phyloP scores from a whole-genome alignment of 1,140 invertebrate species.

The Aphelenchoides besseyi region DNA sequence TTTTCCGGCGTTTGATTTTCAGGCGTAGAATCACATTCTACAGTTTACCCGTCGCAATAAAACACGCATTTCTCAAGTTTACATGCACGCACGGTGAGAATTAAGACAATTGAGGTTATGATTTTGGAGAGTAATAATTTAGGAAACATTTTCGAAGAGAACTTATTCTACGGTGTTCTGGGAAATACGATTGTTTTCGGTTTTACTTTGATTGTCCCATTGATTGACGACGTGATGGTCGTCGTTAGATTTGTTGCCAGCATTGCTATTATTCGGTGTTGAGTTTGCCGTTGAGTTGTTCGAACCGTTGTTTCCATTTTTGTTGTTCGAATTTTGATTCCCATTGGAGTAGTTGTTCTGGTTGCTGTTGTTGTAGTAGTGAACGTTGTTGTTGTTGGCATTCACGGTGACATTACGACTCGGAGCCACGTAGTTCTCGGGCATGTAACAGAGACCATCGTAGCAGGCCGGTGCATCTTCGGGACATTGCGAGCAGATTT shows the following conservation, averaged over 20 bases:
- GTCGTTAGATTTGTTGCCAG: background rate
- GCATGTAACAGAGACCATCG: conserved; percentile 60
- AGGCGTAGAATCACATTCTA: conserved; percentile 1
- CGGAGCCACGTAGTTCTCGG: conserved; percentile 34
- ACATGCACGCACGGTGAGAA: background rate
- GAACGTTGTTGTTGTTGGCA: background rate
- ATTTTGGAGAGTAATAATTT: background rate
- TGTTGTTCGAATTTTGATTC: background rate
- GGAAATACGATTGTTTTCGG: background rate
- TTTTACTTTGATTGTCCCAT: background rate
- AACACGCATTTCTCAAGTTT: background rate
- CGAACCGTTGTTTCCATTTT: background rate
- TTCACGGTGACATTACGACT: background rate
- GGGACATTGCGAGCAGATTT: conserved; percentile 56
- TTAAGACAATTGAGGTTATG: background rate
- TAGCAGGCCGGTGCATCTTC: conserved; percentile 59
- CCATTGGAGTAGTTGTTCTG: background rate
- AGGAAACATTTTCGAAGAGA: background rate
- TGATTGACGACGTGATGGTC: background rate
- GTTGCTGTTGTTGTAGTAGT: background rate
- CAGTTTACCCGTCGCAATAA: background rate
- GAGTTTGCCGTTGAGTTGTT: background rate
- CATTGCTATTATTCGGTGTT: background rate
- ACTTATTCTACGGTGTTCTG: conserved; percentile 7
- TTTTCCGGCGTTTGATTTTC: background rate